phyloP scores from a whole-genome alignment of 2,888 invertebrate genomes.

The Agrotis ipsilon region DNA sequence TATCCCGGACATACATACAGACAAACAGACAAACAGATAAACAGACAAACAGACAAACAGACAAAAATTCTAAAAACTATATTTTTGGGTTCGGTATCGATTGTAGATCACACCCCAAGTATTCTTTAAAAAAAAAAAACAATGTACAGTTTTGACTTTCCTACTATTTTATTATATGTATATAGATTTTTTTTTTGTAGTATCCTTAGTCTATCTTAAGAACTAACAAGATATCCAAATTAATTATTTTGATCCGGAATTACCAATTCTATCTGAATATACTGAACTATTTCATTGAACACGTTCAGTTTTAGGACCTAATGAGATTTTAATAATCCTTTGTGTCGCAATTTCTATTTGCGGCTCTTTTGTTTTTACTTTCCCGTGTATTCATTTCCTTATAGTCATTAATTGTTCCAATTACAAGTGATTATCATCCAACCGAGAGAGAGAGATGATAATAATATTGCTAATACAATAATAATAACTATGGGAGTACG shows the following conservation, averaged over 20 bases:
- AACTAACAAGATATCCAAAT: background rate
- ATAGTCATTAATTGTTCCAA: slow-evolving; percentile 35
- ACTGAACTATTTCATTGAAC: background rate
- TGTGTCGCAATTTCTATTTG: background rate
- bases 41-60: too few relatives aligned
- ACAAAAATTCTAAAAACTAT: too few relatives aligned
- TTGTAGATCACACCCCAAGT: too few relatives aligned
- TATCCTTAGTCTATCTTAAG: too few relatives aligned
- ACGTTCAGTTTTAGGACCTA: background rate
- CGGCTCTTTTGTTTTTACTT: slow-evolving; percentile 22
- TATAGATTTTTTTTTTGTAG: too few relatives aligned
- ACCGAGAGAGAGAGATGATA: slow-evolving; percentile 18
- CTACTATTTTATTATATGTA: too few relatives aligned
- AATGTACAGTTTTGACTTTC: too few relatives aligned
- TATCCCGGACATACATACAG: too few relatives aligned
- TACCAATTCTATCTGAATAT: background rate
- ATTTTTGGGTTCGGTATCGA: too few relatives aligned
- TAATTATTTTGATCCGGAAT: too few relatives aligned
- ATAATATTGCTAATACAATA: slow-evolving; percentile 14
- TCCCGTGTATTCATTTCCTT: background rate
- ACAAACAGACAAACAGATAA: too few relatives aligned
- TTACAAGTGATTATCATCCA: slow-evolving; percentile 21
- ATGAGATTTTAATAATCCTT: background rate
- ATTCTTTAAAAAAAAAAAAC: too few relatives aligned
- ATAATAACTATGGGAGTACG: slow-evolving; percentile 19